Conservation (phyloP, 2,888 invertebrate species). For the Polyploca ridens region DNA sequence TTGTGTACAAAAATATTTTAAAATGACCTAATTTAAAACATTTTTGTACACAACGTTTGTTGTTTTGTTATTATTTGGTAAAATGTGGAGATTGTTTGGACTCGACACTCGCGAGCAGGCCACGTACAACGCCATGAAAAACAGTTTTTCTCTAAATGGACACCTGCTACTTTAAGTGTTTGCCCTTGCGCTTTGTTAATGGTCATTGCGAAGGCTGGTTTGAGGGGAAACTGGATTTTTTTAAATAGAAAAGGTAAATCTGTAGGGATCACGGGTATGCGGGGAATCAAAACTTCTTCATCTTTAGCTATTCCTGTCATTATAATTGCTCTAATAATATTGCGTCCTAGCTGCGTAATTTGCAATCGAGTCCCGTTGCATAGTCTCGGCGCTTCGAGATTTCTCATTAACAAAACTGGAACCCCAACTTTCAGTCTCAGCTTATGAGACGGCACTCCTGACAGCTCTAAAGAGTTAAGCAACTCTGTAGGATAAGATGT, state of each 20-base stretch:
- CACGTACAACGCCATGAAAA: too few species aligned
- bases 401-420: conserved; percentile 36
- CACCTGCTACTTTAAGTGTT: conserved; percentile 21
- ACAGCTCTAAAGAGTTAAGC: not conserved
- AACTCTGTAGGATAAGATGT: not conserved
- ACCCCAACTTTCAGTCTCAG: conserved; percentile 38
- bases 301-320: conserved; percentile 28
- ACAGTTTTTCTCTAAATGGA: too few species aligned
- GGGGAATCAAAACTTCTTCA: conserved; percentile 31
- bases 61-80: too few species aligned
- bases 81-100: too few species aligned
- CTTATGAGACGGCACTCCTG: conserved; percentile 35
- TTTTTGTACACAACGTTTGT: too few species aligned
- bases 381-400: conserved; percentile 35
- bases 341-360: conserved; percentile 22
- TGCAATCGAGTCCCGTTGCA: conserved; percentile 26
- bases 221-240: conserved; percentile 28
- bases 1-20: too few species aligned
- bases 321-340: conserved; percentile 30
- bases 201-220: not conserved
- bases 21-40: too few species aligned
- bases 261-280: conserved; percentile 30
- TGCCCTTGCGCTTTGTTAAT: conserved; percentile 26
- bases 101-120: too few species aligned
- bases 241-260: conserved; percentile 26